Conservation (phyloP, 2,113 vertebrate species). For the Semnornis frantzii region DNA sequence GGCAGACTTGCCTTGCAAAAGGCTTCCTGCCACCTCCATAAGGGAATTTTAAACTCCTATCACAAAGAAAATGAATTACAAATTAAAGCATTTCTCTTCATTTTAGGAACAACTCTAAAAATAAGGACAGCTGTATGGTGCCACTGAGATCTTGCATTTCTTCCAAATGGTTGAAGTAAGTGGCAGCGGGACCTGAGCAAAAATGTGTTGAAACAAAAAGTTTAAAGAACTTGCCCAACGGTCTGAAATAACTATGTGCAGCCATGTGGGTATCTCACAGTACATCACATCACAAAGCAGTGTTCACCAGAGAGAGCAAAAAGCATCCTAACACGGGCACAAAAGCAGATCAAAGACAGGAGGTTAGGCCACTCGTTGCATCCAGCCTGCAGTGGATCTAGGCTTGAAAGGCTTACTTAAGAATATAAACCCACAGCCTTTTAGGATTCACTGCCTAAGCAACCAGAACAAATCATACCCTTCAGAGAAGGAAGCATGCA, state of each 20-base stretch:
- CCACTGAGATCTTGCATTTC: neutral
- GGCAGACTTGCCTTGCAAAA: neutral
- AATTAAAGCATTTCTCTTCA: neutral
- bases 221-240: neutral
- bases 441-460: neutral
- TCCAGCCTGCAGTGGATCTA: neutral
- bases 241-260: neutral
- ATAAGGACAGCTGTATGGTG: neutral
- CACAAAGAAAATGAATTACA: neutral
- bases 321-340: neutral
- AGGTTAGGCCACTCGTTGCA: neutral
- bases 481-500: neutral
- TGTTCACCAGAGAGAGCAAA: neutral
- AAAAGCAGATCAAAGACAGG: neutral
- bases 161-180: neutral
- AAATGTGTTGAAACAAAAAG: neutral
- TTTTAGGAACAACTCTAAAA: neutral
- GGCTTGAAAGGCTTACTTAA: neutral
- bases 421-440: neutral
- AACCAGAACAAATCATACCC: neutral
- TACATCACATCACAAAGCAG: neutral
- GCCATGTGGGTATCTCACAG: neutral
- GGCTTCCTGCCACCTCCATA: neutral
- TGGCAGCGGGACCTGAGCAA: neutral
- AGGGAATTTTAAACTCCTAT: neutral